Evolutionary conservation across 2,113 vertebrate genomes (phyloP).

Genomic region (Tyrannus savana): DNA sequence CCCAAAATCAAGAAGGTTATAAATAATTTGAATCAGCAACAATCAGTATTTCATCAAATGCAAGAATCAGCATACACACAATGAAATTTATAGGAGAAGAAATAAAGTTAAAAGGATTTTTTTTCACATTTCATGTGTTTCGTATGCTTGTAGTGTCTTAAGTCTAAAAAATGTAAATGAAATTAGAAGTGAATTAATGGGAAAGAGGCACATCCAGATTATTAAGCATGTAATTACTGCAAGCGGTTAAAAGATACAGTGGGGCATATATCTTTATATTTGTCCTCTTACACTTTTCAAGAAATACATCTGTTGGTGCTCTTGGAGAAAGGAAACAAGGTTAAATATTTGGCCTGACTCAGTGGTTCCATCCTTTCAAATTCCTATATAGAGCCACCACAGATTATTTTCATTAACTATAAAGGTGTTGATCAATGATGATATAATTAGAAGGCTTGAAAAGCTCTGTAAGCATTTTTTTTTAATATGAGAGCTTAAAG

Average conservation of each 20-base stretch:
- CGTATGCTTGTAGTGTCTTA: not conserved
- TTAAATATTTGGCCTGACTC: not conserved
- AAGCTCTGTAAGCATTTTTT: not conserved
- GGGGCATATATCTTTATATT: not conserved
- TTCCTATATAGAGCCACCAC: not conserved
- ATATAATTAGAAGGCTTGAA: not conserved
- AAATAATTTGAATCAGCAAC: not conserved
- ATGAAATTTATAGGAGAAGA: not conserved
- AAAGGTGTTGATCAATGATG: not conserved
- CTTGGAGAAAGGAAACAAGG: not conserved
- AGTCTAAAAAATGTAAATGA: not conserved
- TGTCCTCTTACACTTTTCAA: not conserved
- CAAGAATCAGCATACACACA: accelerated
- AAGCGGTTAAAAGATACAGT: not conserved
- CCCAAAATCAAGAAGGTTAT: not conserved
- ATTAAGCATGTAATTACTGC: not conserved
- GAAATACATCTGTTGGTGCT: not conserved
- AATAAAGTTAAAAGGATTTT: not conserved
- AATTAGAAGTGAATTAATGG: not conserved
- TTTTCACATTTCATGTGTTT: not conserved
- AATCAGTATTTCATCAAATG: not conserved
- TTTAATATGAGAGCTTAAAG: not conserved
- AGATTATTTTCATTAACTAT: not conserved
- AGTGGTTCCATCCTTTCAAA: not conserved
- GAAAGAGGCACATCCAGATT: not conserved